Evolutionary conservation across 2,888 invertebrate genomes (phyloP).

Genomic region (Polydrusus cervinus): DNA sequence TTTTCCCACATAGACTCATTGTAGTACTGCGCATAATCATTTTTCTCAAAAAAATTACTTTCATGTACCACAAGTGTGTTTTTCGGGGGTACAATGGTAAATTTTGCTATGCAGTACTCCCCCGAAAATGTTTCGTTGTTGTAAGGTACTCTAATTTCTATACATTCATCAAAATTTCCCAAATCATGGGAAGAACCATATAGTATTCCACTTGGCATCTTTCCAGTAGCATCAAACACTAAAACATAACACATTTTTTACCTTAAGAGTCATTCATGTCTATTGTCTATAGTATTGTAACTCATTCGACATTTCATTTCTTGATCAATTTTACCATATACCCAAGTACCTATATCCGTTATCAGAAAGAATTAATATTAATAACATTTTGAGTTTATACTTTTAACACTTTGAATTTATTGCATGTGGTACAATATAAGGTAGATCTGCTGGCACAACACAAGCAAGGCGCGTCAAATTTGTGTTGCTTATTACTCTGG

Average conservation of each 20-base stretch:
- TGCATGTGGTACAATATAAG: too few relatives aligned
- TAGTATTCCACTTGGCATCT: constrained; percentile 79
- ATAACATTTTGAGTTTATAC: too few relatives aligned
- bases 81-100: constrained; percentile 67
- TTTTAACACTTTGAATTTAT: too few relatives aligned
- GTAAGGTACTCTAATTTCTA: constrained; percentile 66
- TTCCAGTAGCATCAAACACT: constrained; percentile 84
- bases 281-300: too few relatives aligned
- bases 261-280: too few relatives aligned
- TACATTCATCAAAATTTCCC: constrained; percentile 83
- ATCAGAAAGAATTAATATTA: too few relatives aligned
- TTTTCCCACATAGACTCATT: constrained; percentile 54
- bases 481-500: too few relatives aligned
- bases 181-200: constrained; percentile 80
- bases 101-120: constrained; percentile 79
- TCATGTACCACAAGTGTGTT: constrained; percentile 24
- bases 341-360: too few relatives aligned
- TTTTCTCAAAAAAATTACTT: constrained; percentile 45
- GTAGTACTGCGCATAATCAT: constrained; percentile 42
- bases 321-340: too few relatives aligned
- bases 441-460: too few relatives aligned
- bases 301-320: too few relatives aligned
- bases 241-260: constrained; percentile 37
- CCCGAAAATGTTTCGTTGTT: constrained; percentile 70
- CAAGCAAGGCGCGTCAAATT: too few relatives aligned